phyloP scores from a whole-genome alignment of 2,797 vertebrate species.

The Neostethus bicornis region DNA sequence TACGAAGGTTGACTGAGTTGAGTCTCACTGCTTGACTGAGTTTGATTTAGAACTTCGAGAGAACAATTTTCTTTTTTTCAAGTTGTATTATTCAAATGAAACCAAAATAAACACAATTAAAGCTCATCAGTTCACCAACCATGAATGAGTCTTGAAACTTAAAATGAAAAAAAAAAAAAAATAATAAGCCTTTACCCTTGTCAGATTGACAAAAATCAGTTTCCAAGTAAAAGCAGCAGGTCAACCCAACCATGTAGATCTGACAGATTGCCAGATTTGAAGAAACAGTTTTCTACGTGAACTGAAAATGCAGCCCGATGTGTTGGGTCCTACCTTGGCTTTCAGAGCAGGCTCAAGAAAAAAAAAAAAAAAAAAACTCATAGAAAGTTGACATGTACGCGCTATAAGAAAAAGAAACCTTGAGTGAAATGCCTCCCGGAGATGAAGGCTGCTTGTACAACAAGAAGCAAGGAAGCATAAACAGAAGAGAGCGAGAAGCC shows the following conservation, averaged over 20 bases:
- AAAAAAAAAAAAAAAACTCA: constrained; percentile 33
- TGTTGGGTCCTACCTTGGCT: constrained; percentile 64
- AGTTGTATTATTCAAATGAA: too few species aligned
- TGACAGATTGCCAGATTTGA: not conserved
- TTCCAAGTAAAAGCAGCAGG: not conserved
- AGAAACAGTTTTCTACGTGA: not conserved
- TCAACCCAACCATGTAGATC: not conserved
- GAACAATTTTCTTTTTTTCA: too few species aligned
- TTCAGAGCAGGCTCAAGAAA: constrained; percentile 40
- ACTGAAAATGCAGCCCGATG: not conserved
- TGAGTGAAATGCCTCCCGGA: constrained; percentile 22
- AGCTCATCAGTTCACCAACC: too few species aligned
- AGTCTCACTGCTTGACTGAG: too few species aligned
- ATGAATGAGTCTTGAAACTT: not conserved
- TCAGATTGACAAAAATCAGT: not conserved
- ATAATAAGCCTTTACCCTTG: too few species aligned
- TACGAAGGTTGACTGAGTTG: too few species aligned
- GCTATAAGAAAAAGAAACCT: constrained; percentile 9
- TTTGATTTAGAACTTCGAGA: too few species aligned
- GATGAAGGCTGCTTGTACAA: not conserved
- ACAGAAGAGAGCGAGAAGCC: constrained; percentile 15
- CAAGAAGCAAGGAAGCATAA: not conserved
- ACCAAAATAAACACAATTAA: too few species aligned
- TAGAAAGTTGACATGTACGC: constrained; percentile 5
- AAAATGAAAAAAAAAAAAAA: not conserved